Percentiles rank a stretch among this genome's conserved stretches.
phyloP scores from a whole-genome alignment of 2,797 vertebrate species.

The Galago senegalensis region DNA sequence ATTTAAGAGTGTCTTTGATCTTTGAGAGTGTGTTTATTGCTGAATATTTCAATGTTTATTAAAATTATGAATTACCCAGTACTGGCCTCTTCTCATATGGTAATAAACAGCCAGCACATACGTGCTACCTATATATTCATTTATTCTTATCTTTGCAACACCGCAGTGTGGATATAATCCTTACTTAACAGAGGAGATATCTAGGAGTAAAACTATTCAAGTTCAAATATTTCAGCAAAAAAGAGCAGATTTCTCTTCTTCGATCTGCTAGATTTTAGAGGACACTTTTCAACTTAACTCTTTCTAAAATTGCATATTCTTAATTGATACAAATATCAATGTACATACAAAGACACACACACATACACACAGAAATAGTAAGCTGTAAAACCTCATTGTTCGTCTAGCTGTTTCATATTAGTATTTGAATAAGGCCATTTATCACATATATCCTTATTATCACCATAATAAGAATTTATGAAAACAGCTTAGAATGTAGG shows the following conservation, averaged over 20 bases:
- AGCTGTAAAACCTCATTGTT: background rate
- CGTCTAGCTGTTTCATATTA: background rate
- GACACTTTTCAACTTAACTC: background rate
- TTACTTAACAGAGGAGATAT: background rate
- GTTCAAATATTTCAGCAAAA: conserved; percentile 7
- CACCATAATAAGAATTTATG: background rate
- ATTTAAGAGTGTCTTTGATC: background rate
- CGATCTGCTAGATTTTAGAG: background rate
- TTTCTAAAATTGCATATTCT: conserved; percentile 1
- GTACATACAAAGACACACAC: background rate
- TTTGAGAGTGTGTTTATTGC: background rate
- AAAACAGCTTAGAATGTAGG: conserved; percentile 21
- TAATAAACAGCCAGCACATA: background rate
- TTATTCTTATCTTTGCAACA: background rate
- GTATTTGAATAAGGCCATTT: background rate
- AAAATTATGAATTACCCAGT: background rate
- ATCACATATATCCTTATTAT: background rate
- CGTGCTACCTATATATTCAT: background rate
- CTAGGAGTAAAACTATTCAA: background rate
- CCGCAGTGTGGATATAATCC: background rate
- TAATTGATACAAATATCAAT: background rate
- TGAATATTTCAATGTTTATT: background rate
- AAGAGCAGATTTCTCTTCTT: background rate
- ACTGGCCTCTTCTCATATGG: background rate
- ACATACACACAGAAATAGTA: background rate